Evolutionary conservation across 2,888 invertebrate genomes (phyloP).

Genomic region (Odontomyia ornata): DNA sequence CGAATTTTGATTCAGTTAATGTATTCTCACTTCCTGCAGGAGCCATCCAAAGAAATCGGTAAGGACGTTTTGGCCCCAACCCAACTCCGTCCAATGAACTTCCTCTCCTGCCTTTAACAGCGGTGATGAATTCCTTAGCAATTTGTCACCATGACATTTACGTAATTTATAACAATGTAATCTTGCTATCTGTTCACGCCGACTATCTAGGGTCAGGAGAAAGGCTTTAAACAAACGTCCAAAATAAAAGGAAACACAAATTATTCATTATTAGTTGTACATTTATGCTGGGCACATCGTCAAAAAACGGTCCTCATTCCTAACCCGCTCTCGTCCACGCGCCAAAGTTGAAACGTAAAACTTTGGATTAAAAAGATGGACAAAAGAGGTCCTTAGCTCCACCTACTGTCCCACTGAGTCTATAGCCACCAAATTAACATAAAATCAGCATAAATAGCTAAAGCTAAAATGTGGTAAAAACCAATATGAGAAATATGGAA

Average conservation of each 20-base stretch:
- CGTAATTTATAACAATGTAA: background rate
- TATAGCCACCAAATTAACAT: too few relatives aligned
- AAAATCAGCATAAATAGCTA: too few relatives aligned
- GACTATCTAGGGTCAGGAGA: background rate
- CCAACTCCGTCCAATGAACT: slow-evolving; percentile 65
- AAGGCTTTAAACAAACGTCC: background rate
- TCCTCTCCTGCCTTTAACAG: background rate
- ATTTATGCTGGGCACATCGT: background rate
- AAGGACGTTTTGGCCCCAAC: slow-evolving; percentile 76
- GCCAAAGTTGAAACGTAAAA: too few relatives aligned
- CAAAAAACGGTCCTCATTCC: slow-evolving; percentile 26
- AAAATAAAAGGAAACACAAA: slow-evolving; percentile 26
- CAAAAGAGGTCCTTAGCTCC: too few relatives aligned
- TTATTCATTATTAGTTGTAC: slow-evolving; percentile 6
- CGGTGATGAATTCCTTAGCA: slow-evolving; percentile 42
- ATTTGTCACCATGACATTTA: slow-evolving; percentile 38
- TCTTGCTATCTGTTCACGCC: background rate
- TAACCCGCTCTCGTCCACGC: too few relatives aligned
- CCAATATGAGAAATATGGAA: too few relatives aligned
- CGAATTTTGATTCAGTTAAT: too few relatives aligned
- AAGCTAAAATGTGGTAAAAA: too few relatives aligned
- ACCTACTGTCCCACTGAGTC: too few relatives aligned
- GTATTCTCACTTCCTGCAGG: slow-evolving; percentile 75
- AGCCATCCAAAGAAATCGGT: slow-evolving; percentile 80
- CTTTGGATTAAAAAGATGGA: too few relatives aligned